Evolutionary conservation across 2,888 invertebrate species (phyloP).

Genomic region (Furcula furcula): DNA sequence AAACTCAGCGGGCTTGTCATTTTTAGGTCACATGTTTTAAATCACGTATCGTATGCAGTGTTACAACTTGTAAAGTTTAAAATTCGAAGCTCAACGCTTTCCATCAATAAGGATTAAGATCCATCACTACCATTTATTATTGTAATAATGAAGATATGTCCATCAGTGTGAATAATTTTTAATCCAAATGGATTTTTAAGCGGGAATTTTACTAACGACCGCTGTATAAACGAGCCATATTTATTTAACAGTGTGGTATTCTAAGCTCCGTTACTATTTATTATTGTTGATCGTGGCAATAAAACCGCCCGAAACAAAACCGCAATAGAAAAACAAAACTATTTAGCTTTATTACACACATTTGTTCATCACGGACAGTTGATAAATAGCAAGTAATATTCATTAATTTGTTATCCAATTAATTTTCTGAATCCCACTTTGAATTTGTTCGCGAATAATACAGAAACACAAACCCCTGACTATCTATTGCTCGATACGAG

Average conservation of each 20-base stretch:
- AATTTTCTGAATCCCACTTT: constrained; percentile 14
- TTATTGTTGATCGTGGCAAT: constrained; percentile 2
- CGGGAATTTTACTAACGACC: too few species aligned
- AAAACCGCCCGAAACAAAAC: constrained; percentile 1
- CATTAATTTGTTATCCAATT: constrained; percentile 26
- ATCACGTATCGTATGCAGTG: too few species aligned
- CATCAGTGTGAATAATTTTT: too few species aligned
- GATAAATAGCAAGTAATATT: constrained; percentile 22
- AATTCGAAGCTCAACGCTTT: too few species aligned
- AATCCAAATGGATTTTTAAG: too few species aligned
- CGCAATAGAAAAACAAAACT: constrained; percentile 10
- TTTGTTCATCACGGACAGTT: constrained; percentile 8
- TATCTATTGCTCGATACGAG: constrained; percentile 11
- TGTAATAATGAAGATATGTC: too few species aligned
- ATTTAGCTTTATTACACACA: constrained; percentile 11
- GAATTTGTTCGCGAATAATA: constrained; percentile 20
- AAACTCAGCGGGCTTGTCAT: too few species aligned
- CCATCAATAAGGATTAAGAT: too few species aligned
- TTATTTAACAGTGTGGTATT: neutral
- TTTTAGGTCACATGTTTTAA: too few species aligned
- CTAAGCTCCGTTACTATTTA: neutral
- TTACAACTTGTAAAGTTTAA: too few species aligned
- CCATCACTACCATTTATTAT: too few species aligned
- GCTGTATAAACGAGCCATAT: too few species aligned
- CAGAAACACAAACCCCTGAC: constrained; percentile 15